Conservation (phyloP, 53 echinoderm and acorn worm species). For the Glandiceps talaboti region DNA sequence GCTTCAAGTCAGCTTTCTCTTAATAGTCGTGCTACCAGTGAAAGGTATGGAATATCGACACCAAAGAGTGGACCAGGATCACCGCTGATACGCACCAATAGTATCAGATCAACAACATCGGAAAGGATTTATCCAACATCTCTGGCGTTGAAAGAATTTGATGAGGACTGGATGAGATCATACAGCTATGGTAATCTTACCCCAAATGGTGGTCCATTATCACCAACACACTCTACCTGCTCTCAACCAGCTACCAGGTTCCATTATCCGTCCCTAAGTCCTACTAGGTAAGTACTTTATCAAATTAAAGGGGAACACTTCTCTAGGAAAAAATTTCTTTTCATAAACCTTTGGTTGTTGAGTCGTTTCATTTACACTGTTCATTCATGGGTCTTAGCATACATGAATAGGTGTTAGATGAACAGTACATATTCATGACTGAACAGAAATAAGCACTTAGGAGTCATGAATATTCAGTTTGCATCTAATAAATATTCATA, state of each 20-base stretch:
- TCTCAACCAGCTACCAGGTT: constrained; percentile 60
- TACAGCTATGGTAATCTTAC: constrained; percentile 34
- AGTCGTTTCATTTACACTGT: no score
- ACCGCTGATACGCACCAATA: constrained; percentile 51
- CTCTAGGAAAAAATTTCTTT: no score
- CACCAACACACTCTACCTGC: constrained; percentile 86
- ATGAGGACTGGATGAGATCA: constrained; percentile 64
- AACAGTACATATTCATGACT: no score
- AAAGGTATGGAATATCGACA: constrained; percentile 67
- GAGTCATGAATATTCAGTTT: no score
- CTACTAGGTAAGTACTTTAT: neutral
- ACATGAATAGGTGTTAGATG: no score
- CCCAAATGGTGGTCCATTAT: constrained; percentile 22
- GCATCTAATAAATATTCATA: no score
- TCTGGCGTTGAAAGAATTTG: constrained; percentile 57
- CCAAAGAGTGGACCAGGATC: constrained; percentile 21
- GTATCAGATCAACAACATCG: constrained; percentile 48
- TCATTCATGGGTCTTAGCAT: no score
- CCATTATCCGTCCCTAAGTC: neutral
- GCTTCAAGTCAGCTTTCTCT: constrained; percentile 76
- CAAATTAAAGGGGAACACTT: no score
- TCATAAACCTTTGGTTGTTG: no score
- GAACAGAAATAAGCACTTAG: no score
- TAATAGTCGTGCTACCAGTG: constrained; percentile 86
- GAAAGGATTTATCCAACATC: constrained; percentile 56